Evolutionary conservation across 1,140 invertebrate genomes (phyloP).

Genomic region (Drosophila suzukii): DNA sequence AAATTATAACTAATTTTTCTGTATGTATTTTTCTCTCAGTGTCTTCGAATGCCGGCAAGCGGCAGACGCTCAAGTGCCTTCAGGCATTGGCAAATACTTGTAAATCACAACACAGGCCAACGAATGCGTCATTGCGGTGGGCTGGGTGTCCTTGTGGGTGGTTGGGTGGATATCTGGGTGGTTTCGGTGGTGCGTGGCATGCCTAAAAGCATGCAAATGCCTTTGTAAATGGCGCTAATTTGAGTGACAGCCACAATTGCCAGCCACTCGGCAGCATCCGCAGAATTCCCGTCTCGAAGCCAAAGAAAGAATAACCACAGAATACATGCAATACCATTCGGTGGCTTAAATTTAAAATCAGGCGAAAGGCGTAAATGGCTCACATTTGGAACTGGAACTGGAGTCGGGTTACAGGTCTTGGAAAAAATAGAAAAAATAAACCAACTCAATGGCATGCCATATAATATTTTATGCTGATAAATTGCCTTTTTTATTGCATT

Average conservation of each 20-base stretch:
- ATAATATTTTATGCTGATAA: conserved; percentile 84
- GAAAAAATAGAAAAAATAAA: conserved; percentile 61
- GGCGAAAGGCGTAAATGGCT: conserved; percentile 59
- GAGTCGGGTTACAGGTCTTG: conserved; percentile 4
- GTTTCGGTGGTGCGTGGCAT: conserved; percentile 29
- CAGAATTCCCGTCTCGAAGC: conserved; percentile 15
- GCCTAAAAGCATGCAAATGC: conserved; percentile 64
- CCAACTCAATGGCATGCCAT: conserved; percentile 79
- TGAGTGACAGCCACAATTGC: conserved; percentile 69
- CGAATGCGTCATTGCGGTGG: conserved; percentile 42
- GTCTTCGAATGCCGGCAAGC: conserved; percentile 9
- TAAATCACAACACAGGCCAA: conserved; percentile 65
- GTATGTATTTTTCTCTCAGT: neutral
- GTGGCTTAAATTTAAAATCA: conserved; percentile 67
- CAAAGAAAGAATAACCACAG: conserved; percentile 26
- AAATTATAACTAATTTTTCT: too few relatives aligned
- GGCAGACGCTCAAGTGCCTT: conserved; percentile 44
- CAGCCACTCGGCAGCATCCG: conserved; percentile 31
- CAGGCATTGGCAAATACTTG: conserved; percentile 68
- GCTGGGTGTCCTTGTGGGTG: neutral
- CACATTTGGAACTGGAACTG: conserved; percentile 38
- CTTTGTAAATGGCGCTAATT: conserved; percentile 69
- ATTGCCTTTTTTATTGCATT: conserved; percentile 82
- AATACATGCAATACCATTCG: conserved; percentile 49
- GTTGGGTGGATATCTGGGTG: conserved; percentile 1